These are phyloP conservation scores for Gryllus longicercus DNA, from an alignment of 2,888 invertebrate species.

Conservation along the genomic window DNA sequence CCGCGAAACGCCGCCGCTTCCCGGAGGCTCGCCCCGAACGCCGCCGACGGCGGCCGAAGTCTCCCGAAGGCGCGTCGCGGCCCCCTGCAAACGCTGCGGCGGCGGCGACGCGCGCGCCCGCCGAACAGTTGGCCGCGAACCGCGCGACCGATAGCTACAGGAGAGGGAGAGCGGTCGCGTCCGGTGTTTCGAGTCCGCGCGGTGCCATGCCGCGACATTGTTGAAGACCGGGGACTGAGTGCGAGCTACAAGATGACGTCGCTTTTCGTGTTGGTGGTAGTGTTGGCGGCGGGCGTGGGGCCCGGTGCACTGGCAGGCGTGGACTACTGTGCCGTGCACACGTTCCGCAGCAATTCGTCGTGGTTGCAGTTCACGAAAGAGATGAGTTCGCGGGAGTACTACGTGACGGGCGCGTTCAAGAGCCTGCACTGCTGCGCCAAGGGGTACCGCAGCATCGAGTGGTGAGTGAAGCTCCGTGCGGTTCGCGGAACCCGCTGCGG, in stretches of 20 bases:
- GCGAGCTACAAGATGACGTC: neutral
- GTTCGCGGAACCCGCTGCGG: neutral
- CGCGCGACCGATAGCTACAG: no score
- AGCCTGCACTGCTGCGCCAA: conserved; percentile 74
- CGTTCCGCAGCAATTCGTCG: conserved; percentile 51
- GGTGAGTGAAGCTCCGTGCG: conserved; percentile 55
- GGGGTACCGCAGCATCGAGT: conserved; percentile 74
- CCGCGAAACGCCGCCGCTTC: neutral
- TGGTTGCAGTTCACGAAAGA: conserved; percentile 71
- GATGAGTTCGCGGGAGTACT: conserved; percentile 63
- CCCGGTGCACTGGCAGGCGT: conserved; percentile 42
- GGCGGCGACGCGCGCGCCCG: no score
- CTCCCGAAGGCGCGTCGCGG: no score
- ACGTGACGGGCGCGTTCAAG: conserved; percentile 66
- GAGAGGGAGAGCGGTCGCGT: no score
- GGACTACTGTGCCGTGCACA: conserved; percentile 61
- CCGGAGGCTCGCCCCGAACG: neutral
- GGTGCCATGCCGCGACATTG: no score
- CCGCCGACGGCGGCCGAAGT: neutral
- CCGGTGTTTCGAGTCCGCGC: no score
- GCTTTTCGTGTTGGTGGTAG: neutral
- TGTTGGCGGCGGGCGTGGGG: neutral
- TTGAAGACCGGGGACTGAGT: neutral
- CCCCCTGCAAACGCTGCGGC: no score
- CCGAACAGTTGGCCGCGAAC: no score